These are phyloP conservation scores for Caenorhabditis tropicalis DNA, from an alignment of 1,140 invertebrate genomes.

Conservation along the genomic window DNA sequence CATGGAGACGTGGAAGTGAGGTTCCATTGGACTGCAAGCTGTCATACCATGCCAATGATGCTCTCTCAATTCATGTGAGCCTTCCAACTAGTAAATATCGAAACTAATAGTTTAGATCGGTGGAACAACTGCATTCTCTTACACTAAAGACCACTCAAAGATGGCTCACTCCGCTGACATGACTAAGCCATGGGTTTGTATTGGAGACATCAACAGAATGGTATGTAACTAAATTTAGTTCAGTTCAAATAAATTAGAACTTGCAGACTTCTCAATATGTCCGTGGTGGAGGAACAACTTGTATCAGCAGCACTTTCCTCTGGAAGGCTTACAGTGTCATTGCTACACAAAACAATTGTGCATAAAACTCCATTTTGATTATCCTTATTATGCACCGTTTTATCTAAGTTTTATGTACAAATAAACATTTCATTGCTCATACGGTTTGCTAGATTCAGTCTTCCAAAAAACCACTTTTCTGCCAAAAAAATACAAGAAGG, in stretches of 20 bases:
- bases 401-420: background rate
- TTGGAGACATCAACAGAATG: conserved; percentile 64
- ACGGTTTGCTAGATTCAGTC: too few relatives aligned
- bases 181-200: conserved; percentile 55
- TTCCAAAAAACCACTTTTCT: too few relatives aligned
- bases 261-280: conserved; percentile 57
- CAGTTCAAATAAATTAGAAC: background rate
- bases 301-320: conserved; percentile 50
- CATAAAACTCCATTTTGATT: background rate
- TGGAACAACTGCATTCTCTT: conserved; percentile 55
- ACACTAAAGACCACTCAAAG: conserved; percentile 63
- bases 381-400: background rate
- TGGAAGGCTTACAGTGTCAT: conserved; percentile 59
- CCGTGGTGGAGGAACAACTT: conserved; percentile 60
- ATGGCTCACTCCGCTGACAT: conserved; percentile 53
- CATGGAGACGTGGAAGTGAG: conserved; percentile 57
- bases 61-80: conserved; percentile 27
- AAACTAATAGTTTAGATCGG: conserved; percentile 41
- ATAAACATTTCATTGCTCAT: background rate
- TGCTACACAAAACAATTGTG: conserved; percentile 20
- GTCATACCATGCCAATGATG: conserved; percentile 34
- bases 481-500: background rate
- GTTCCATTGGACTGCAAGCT: conserved; percentile 33
- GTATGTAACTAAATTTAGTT: too few relatives aligned
- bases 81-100: background rate